These are phyloP conservation scores for Castor canadensis DNA, from an alignment of 2,113 vertebrate genomes.

Conservation along the genomic window DNA sequence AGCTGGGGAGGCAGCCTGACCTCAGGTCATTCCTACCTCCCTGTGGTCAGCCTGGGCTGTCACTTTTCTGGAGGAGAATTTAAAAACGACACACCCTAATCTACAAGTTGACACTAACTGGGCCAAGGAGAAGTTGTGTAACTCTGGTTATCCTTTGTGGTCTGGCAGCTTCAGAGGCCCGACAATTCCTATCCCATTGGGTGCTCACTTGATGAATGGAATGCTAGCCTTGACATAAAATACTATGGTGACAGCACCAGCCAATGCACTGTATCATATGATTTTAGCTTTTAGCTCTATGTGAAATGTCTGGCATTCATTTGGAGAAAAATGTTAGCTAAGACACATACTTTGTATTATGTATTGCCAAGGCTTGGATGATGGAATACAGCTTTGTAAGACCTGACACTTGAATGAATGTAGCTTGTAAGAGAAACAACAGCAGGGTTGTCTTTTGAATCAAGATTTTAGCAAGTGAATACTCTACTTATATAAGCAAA, in stretches of 20 bases:
- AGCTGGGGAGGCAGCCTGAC: neutral
- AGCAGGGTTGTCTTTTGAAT: neutral
- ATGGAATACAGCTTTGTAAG: neutral
- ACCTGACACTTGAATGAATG: neutral
- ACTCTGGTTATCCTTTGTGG: neutral
- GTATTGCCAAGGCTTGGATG: neutral
- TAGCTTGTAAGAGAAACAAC: neutral
- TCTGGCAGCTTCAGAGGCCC: slow-evolving; percentile 34
- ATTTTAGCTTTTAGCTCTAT: neutral
- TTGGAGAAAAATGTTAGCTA: neutral
- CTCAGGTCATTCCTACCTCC: neutral
- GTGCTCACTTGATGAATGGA: neutral
- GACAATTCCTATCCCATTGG: neutral
- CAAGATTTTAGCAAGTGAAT: neutral
- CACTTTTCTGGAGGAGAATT: slow-evolving; percentile 19
- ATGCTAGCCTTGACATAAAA: slow-evolving; percentile 3
- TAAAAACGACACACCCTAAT: neutral
- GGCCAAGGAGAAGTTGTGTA: neutral
- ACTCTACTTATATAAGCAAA: neutral
- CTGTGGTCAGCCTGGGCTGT: neutral
- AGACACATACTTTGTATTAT: neutral
- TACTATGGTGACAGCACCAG: neutral
- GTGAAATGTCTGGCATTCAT: slow-evolving; percentile 36
- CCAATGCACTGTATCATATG: neutral
- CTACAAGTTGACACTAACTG: neutral